A percentile compares a stretch with the other conserved stretches of the same genome.
Conservation (phyloP, 2,797 vertebrate genomes). For the Pitangus sulphuratus region DNA sequence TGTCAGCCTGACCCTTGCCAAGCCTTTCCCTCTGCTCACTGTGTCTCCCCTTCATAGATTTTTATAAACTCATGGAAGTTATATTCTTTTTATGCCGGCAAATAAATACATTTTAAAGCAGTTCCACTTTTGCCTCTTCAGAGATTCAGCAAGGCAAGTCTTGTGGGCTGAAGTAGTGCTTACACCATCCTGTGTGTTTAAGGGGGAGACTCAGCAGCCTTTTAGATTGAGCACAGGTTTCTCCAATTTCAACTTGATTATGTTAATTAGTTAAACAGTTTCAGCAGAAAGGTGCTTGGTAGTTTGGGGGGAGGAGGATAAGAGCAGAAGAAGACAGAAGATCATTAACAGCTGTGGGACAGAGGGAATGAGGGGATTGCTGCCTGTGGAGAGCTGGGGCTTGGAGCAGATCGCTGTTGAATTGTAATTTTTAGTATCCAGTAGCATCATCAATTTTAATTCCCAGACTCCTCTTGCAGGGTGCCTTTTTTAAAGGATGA, state of each 20-base stretch:
- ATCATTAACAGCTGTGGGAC: not conserved
- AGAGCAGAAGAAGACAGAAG: not conserved
- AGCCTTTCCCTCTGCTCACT: not conserved
- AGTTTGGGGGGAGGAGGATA: not conserved
- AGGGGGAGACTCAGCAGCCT: not conserved
- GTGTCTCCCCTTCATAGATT: fast-evolving
- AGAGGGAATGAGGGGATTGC: not conserved
- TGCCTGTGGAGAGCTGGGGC: not conserved
- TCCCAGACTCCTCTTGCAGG: not conserved
- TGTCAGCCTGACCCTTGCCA: not conserved
- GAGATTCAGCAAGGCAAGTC: not conserved
- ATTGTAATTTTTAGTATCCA: not conserved
- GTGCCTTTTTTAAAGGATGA: not conserved
- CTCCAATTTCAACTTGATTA: constrained; percentile 5
- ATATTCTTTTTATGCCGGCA: not conserved
- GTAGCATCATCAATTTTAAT: not conserved
- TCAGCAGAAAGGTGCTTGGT: not conserved
- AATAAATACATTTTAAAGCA: not conserved
- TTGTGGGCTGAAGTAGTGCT: not conserved
- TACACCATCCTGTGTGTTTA: not conserved
- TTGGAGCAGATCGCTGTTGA: not conserved
- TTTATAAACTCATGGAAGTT: not conserved
- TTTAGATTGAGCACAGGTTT: not conserved
- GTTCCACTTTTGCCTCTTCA: not conserved
- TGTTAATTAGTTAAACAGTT: constrained; percentile 19